Evolutionary conservation across 1,140 invertebrate species (phyloP), one percentile per base, ranked within the genome.

Genomic region (Mesaphorura yosii): DNA sequence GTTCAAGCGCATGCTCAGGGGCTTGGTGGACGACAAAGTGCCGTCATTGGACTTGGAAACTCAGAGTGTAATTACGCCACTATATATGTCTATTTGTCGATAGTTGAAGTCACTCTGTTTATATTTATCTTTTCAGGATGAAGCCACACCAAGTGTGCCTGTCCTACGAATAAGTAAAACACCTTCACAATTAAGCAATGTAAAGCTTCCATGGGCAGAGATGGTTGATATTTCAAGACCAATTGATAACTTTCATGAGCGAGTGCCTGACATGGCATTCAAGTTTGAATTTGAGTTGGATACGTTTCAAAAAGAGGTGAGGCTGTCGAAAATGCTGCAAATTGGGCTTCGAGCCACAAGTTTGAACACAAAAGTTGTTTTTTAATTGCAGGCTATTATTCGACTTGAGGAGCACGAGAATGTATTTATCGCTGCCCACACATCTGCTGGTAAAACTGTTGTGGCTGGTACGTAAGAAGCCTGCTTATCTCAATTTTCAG

Each of bases 361-460:
- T 5, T 46, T 46, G 29, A 25, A 46, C 29, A 7, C 6, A 26
- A 28, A 22, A 27, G 0, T 52, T 51, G 47, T 53, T 48, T 55
- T 47, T 23, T 29, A 23, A 39, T 51, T 22, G 59, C 74, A 89
- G 74, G 93, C 95, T 6, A 91, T 98, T 62, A 68, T 96, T 10
- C 88, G 86, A 68, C 72, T 99, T 34, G 94, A 98, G 74, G 82
- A 91, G 64, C 82, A 87, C 40, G 82, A 92, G 59, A 90, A 92
- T 71, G 91, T 98, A 2, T 98, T 99, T 73, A 92, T 99, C 1
- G 89, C 95, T 7, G 96, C 95, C 14, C 96, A 99, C 68, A 99
- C 95, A 0, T 98, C 94, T 0, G 95, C 96, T 3, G 96, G 95
- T 17, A 98, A 99, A 75, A 98, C 96, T 1, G 94, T 96, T 0